Evolutionary conservation across 2,888 invertebrate species (phyloP).

Genomic region (Elysia crispata): DNA sequence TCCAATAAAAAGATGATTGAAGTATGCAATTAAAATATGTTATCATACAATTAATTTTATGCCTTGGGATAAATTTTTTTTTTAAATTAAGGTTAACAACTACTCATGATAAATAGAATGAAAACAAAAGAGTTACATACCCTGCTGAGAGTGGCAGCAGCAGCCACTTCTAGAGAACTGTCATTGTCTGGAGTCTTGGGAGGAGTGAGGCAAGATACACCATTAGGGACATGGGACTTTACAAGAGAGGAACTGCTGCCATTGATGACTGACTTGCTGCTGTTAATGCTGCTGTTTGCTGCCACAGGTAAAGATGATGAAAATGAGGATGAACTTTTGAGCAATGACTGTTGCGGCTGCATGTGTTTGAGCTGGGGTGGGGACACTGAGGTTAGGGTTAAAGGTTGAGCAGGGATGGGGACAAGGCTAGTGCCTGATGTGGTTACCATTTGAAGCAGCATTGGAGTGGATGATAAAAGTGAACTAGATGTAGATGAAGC

Average conservation of each 20-base stretch:
- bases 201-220: conserved; percentile 71
- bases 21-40: no score
- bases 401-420: conserved; percentile 39
- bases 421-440: conserved; percentile 39
- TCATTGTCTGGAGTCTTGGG: conserved; percentile 71
- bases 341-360: not conserved
- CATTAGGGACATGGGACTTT: conserved; percentile 59
- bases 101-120: no score
- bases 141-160: conserved; percentile 51
- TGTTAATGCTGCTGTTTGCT: not conserved
- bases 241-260: conserved; percentile 29
- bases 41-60: no score
- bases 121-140: no score
- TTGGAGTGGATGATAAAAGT: conserved; percentile 33
- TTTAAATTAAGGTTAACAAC: no score
- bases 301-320: not conserved
- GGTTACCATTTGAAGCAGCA: conserved; percentile 46
- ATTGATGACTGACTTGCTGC: not conserved
- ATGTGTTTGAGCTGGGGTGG: not conserved
- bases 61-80: no score
- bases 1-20: no score
- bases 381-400: conserved; percentile 17
- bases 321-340: conserved; percentile 7
- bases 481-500: conserved; percentile 25
- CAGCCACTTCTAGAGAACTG: conserved; percentile 54